Evolutionary conservation across 1,140 invertebrate species (phyloP).

Genomic region (Polypedilum vanderplanki): DNA sequence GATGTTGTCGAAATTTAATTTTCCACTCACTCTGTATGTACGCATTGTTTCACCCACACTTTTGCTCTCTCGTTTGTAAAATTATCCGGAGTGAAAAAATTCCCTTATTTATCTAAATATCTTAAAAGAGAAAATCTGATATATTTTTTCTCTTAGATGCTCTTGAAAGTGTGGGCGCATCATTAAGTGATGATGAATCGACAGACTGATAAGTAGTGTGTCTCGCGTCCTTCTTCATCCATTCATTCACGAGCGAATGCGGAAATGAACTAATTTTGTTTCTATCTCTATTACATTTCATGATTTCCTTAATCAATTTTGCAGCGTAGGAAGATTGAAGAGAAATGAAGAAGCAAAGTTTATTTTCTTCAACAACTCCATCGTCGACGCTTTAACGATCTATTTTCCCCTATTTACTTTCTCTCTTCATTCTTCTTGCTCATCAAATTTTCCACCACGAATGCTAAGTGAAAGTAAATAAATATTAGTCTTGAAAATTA

Average conservation of each 20-base stretch:
- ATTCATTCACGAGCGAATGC: not conserved
- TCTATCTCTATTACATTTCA: slow-evolving; percentile 3
- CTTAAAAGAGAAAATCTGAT: not conserved
- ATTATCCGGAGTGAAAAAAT: not conserved
- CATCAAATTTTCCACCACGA: not conserved
- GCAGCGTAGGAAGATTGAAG: not conserved
- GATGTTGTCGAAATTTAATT: not conserved
- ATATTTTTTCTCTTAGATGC: not conserved
- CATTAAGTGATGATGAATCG: not conserved
- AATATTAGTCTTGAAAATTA: not conserved
- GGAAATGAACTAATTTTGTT: not conserved
- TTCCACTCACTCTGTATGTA: not conserved
- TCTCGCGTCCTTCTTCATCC: not conserved
- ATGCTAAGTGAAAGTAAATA: slow-evolving; percentile 18
- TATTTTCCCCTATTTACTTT: slow-evolving; percentile 7
- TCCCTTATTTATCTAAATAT: slow-evolving; percentile 7
- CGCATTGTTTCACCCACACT: not conserved
- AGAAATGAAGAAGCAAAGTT: not conserved
- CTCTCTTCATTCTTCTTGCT: not conserved
- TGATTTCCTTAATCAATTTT: slow-evolving; percentile 8
- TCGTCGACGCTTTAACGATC: slow-evolving; percentile 10
- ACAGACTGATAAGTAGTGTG: not conserved
- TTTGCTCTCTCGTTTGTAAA: not conserved
- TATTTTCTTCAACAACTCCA: not conserved
- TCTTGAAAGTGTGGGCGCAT: not conserved